Evolutionary conservation across 2,113 vertebrate species (phyloP).

Genomic region (Cynopterus brachyotis): DNA sequence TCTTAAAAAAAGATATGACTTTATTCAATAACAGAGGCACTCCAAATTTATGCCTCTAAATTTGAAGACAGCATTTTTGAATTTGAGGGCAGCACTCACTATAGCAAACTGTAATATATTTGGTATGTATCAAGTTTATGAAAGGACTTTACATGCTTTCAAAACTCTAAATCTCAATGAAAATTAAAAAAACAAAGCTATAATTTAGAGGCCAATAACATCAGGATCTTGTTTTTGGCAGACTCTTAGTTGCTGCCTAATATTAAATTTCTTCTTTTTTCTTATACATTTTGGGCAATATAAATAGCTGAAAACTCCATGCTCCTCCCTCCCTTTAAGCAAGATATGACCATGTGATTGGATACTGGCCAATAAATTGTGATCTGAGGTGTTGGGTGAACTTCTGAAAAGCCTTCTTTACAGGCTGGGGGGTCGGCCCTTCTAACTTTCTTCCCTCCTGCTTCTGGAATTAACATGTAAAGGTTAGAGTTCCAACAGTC

Average conservation of each 20-base stretch:
- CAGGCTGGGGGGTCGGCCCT: not conserved
- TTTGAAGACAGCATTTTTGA: not conserved
- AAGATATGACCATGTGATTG: not conserved
- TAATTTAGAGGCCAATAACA: conserved; percentile 10
- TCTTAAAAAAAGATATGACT: conserved; percentile 82
- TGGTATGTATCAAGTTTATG: not conserved
- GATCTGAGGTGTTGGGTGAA: not conserved
- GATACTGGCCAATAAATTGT: not conserved
- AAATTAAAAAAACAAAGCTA: conserved; percentile 28
- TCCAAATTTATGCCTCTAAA: conserved; percentile 14
- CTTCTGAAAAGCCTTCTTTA: not conserved
- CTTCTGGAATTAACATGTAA: conserved; percentile 42
- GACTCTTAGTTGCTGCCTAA: not conserved
- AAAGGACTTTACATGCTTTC: conserved; percentile 4
- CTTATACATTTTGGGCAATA: not conserved
- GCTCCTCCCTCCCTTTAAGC: conserved; percentile 1
- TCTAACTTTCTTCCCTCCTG: not conserved
- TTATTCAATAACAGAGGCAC: conserved; percentile 47
- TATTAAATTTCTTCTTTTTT: conserved; percentile 15
- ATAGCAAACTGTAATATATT: not conserved
- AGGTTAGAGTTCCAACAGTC: not conserved
- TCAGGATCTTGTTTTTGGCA: conserved; percentile 17
- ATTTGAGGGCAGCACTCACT: no score
- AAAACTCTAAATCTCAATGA: conserved; percentile 19
- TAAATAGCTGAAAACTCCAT: not conserved